These are phyloP conservation scores for Pituophis catenifer DNA, from an alignment of 2,113 vertebrate species.

Conservation along the genomic window DNA sequence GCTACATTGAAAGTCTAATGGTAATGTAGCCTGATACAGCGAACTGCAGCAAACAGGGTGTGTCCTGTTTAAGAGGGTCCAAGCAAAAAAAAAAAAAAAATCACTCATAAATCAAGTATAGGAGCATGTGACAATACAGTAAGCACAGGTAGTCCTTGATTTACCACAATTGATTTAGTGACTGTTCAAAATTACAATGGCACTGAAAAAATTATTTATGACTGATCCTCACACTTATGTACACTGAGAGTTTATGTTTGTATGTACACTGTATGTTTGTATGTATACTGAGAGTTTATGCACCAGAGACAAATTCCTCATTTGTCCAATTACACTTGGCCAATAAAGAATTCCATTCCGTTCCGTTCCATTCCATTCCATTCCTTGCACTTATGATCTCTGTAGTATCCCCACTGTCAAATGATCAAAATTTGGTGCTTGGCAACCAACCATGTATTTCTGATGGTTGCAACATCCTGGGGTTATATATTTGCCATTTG, in stretches of 20 bases:
- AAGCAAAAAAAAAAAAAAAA: neutral
- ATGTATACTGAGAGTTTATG: neutral
- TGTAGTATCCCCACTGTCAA: no score
- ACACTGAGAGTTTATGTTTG: neutral
- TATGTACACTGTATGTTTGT: neutral
- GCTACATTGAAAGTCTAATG: no score
- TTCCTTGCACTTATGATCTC: no score
- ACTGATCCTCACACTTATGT: neutral
- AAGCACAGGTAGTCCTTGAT: neutral
- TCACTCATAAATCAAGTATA: neutral
- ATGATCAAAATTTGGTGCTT: no score
- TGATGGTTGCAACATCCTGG: neutral
- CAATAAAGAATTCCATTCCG: neutral
- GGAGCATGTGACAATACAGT: neutral
- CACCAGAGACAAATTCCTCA: neutral
- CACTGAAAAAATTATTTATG: neutral
- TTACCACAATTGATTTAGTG: neutral
- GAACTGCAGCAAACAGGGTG: neutral
- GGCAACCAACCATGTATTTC: no score
- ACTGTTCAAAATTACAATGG: neutral
- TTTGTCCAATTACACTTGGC: neutral
- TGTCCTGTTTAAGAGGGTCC: neutral
- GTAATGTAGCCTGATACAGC: neutral
- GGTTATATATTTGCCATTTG: neutral
- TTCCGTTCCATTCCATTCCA: no score